A percentile compares a stretch with the other conserved stretches of the same genome.
Conservation (phyloP, 2,888 invertebrate genomes). For the Lithophane socia region DNA sequence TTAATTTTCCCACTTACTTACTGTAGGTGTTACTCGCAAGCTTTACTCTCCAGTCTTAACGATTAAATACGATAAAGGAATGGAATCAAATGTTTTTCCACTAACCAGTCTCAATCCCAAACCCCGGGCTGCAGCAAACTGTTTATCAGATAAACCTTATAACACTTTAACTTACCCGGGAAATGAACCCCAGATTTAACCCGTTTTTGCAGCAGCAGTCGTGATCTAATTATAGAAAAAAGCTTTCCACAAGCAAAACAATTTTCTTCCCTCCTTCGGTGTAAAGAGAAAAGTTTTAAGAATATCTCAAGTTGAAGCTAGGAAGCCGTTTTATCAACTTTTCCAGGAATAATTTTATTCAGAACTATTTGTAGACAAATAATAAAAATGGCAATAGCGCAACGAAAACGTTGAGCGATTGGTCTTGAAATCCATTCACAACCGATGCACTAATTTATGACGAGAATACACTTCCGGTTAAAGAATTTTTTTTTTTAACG, state of each 20-base stretch:
- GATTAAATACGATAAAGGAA: background rate
- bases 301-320: slow-evolving; percentile 32
- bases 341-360: background rate
- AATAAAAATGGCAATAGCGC: background rate
- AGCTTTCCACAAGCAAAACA: slow-evolving; percentile 34
- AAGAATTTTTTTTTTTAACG: too few relatives aligned
- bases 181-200: slow-evolving; percentile 41
- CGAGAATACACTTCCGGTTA: background rate
- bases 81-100: background rate
- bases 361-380: background rate
- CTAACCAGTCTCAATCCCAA: background rate
- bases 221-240: slow-evolving; percentile 48
- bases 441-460: background rate
- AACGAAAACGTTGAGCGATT: background rate
- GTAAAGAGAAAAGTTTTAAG: slow-evolving; percentile 17
- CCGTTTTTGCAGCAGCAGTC: slow-evolving; percentile 39
- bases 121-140: slow-evolving; percentile 12
- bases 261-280: slow-evolving; percentile 14
- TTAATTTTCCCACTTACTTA: too few relatives aligned
- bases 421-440: background rate
- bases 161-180: slow-evolving; percentile 30
- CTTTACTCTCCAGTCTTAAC: too few relatives aligned
- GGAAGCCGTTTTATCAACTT: slow-evolving; percentile 12
- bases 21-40: too few relatives aligned
- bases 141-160: slow-evolving; percentile 36